Conservation (phyloP, 1,140 invertebrate species). For the Diachasma alloeum region DNA sequence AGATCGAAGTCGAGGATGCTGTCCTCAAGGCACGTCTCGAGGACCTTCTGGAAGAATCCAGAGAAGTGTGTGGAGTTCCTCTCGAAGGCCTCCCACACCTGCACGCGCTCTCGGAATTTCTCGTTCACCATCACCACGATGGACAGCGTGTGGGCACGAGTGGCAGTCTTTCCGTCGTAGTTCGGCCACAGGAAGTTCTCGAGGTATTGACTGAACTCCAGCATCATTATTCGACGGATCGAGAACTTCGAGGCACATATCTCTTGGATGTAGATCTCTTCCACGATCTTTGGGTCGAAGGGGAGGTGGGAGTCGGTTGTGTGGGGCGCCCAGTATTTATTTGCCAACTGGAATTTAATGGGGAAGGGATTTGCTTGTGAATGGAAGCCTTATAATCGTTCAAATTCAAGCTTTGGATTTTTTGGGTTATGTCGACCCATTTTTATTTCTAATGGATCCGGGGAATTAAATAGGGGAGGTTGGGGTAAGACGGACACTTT, state of each 20-base stretch:
- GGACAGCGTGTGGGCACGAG: constrained; percentile 88
- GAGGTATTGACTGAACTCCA: constrained; percentile 97
- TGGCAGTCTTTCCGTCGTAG: constrained; percentile 75
- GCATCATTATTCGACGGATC: constrained; percentile 89
- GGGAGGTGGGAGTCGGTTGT: constrained; percentile 73
- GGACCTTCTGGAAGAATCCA: constrained; percentile 86
- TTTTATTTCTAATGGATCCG: too few species aligned
- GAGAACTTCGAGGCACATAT: constrained; percentile 82
- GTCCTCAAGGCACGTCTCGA: constrained; percentile 75
- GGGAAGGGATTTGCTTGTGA: too few species aligned
- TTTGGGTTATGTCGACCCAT: too few species aligned
- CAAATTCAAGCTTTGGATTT: too few species aligned
- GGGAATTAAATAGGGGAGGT: too few species aligned
- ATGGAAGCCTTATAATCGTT: too few species aligned
- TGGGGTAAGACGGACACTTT: too few species aligned
- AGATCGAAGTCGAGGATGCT: constrained; percentile 66
- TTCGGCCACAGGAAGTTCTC: constrained; percentile 99
- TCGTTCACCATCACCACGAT: constrained; percentile 98
- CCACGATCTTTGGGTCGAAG: constrained; percentile 79
- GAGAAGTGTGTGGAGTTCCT: constrained; percentile 83
- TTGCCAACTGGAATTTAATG: constrained; percentile 73
- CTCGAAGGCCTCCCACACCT: constrained; percentile 94
- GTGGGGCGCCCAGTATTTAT: constrained; percentile 89
- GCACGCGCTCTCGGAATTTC: constrained; percentile 95
- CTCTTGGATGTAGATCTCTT: constrained; percentile 84